Percentiles rank a stretch among this genome's conserved stretches.
phyloP scores from a whole-genome alignment of 2,888 invertebrate genomes.

The Eupithecia tripunctaria region DNA sequence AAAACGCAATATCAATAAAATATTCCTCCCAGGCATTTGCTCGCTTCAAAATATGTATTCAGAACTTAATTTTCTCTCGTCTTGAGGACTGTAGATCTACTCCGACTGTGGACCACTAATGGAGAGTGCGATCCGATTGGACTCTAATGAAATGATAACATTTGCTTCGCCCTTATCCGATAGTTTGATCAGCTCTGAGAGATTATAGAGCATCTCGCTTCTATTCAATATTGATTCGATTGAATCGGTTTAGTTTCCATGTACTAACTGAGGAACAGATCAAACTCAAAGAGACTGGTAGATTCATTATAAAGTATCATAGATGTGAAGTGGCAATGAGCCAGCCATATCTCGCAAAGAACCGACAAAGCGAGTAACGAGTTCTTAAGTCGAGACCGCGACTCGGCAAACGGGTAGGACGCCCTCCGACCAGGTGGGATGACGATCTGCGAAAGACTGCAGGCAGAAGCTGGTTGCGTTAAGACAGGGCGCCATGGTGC shows the following conservation, averaged over 20 bases:
- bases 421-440: no score
- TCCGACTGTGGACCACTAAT: neutral
- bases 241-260: neutral
- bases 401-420: no score
- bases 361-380: no score
- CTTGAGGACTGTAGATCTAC: neutral
- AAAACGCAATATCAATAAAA: neutral
- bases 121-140: slow-evolving; percentile 11
- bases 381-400: no score
- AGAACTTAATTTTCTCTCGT: neutral
- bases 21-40: neutral
- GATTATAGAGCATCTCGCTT: neutral
- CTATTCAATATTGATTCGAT: neutral
- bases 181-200: slow-evolving; percentile 4
- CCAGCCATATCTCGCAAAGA: no score
- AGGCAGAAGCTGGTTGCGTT: no score
- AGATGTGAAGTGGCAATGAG: no score
- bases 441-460: no score
- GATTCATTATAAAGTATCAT: neutral
- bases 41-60: slow-evolving; percentile 1
- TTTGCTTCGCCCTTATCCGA: slow-evolving; percentile 14
- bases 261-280: neutral
- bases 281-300: neutral
- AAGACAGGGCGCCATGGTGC: no score
- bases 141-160: slow-evolving; percentile 24